A percentile compares a stretch with the other conserved stretches of the same genome.
These are phyloP conservation scores for Toxotes chatareus DNA, from an alignment of 2,113 vertebrate genomes.

Conservation along the genomic window DNA sequence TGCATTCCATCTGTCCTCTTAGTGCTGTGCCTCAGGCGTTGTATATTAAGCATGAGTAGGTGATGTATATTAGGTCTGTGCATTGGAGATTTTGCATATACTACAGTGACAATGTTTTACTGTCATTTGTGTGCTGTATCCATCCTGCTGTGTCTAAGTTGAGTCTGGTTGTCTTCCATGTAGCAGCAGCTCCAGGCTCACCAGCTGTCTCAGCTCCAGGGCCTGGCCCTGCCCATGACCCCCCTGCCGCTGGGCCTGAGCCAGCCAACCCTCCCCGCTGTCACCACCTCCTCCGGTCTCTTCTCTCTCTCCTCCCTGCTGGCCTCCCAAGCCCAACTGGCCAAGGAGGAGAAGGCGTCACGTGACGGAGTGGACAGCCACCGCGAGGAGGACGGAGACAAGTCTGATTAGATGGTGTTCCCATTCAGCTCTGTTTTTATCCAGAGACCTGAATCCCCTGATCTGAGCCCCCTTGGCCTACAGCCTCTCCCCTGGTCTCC, in stretches of 20 bases:
- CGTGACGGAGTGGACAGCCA: slow-evolving; percentile 92
- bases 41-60: slow-evolving; percentile 44
- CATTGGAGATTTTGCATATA: slow-evolving; percentile 10
- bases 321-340: slow-evolving; percentile 95
- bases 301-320: slow-evolving; percentile 94
- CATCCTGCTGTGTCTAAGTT: slow-evolving; percentile 53
- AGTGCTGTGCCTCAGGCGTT: slow-evolving; percentile 23
- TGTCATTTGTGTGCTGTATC: slow-evolving; percentile 37
- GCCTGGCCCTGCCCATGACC: slow-evolving; percentile 95
- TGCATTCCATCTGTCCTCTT: slow-evolving; percentile 25
- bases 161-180: slow-evolving; percentile 73
- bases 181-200: slow-evolving; percentile 99
- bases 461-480: slow-evolving; percentile 46
- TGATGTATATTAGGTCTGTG: slow-evolving; percentile 19
- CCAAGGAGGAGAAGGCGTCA: slow-evolving; percentile 95
- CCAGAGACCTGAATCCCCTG: slow-evolving; percentile 62
- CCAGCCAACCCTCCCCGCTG: slow-evolving; percentile 89
- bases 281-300: slow-evolving; percentile 93
- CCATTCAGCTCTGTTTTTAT: slow-evolving; percentile 55
- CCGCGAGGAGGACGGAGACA: slow-evolving; percentile 94
- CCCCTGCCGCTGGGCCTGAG: slow-evolving; percentile 94
- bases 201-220: slow-evolving; percentile 99
- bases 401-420: slow-evolving; percentile 89
- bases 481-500: slow-evolving; percentile 59
- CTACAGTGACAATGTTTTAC: slow-evolving; percentile 29